A percentile compares a stretch with the other conserved stretches of the same genome.
Evolutionary conservation across 2,888 invertebrate genomes (phyloP).

Genomic region (Diaphora mendica): DNA sequence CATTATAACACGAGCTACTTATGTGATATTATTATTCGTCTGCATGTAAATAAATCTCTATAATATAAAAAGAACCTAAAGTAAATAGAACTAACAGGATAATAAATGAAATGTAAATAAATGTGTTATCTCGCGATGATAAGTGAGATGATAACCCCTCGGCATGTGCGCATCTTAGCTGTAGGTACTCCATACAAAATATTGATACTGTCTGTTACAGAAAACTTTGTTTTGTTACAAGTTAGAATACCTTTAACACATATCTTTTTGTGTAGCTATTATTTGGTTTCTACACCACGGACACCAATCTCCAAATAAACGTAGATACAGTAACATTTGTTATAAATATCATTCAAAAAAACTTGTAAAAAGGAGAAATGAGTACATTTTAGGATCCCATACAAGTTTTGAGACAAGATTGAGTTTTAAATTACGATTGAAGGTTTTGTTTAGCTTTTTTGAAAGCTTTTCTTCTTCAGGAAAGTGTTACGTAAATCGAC

Average conservation of each 20-base stretch:
- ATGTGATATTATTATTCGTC: slow-evolving; percentile 2
- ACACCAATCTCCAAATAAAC: neutral
- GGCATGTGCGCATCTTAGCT: slow-evolving; percentile 34
- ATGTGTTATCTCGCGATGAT: slow-evolving; percentile 38
- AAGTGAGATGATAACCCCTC: slow-evolving; percentile 42
- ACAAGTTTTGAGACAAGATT: no score
- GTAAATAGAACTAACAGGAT: slow-evolving; percentile 41
- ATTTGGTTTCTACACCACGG: neutral
- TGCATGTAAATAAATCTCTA: slow-evolving; percentile 26
- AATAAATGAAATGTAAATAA: slow-evolving; percentile 42
- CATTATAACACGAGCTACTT: neutral
- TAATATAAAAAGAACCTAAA: slow-evolving; percentile 28
- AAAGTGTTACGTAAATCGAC: no score
- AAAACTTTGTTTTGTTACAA: slow-evolving; percentile 1
- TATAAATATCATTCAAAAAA: neutral
- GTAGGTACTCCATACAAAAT: slow-evolving; percentile 14
- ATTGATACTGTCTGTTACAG: slow-evolving; percentile 25
- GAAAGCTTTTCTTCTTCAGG: no score
- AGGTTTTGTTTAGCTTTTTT: no score
- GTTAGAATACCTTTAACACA: neutral
- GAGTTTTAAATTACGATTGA: no score
- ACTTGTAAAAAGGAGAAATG: no score
- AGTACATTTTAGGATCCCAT: neutral
- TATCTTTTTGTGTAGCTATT: neutral
- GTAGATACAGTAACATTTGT: neutral